Evolutionary conservation across 92 coral and sea anemone species (phyloP), one percentile per base, ranked within the genome.

Genomic region (Phymanthus crucifer): DNA sequence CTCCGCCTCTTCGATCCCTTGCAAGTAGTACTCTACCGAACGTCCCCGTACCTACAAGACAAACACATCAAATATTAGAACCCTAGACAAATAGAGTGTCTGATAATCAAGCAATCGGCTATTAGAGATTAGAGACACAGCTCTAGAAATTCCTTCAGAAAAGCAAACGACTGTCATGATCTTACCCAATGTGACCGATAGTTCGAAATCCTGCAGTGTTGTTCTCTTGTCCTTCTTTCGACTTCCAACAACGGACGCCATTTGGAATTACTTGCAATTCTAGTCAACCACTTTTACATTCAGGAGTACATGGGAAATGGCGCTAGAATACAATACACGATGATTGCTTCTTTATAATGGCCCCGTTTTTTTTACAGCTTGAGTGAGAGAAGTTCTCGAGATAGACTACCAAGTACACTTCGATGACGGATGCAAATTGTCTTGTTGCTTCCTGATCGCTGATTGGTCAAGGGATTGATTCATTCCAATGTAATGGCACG

Each of bases 171-270:
- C 47, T 24, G 18, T 11, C 32, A 18, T 21, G 35, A 16, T 47
- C 92, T 78, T 87, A 95, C 99, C 99, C 50, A 95, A 87, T 26
- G 99, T 95, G 50, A 94, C 91, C 56, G 99, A 88, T 81, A 94
- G 77, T 50, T 94, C 98, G 46, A 94, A 94, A 78, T 94, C 98
- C 31, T 79, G 81, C 31, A 94, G 86, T 40, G 90, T 92, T 74
- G 96, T 92, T 32, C 87, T 89, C 36, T 91, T 87, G 87, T 92
- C 94, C 72, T 92, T 87, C 83, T 87, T 89, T 72, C 90, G 89
- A 66, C 87, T 82, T 33, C 92, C 89, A 65, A 77, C 82, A 34
- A 84, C 88, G 71, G 83, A 76, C 52, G 94, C 94, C 94, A 90
- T 90, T 50, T 32, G 47, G 12, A 54, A 31, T 75, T 23, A 65